Conservation (phyloP, 2,797 vertebrate genomes). For the Coregonus suidteri region DNA sequence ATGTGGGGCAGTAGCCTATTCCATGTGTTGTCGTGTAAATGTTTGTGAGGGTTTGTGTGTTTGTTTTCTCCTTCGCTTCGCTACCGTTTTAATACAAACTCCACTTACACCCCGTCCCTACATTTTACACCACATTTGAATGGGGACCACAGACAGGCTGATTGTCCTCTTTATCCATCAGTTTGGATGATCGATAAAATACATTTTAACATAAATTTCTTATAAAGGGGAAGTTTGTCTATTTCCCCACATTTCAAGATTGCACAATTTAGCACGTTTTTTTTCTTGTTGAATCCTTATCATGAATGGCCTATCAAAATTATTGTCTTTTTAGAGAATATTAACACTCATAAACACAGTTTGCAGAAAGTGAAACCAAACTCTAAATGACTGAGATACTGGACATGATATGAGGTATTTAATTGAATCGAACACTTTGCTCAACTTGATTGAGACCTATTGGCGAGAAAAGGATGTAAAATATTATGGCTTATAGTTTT, state of each 20-base stretch:
- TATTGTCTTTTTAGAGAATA: neutral
- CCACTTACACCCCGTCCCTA: slow-evolving; percentile 10
- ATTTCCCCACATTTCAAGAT: slow-evolving; percentile 12
- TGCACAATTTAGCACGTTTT: slow-evolving; percentile 1
- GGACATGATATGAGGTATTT: neutral
- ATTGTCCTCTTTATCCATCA: neutral
- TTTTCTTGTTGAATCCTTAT: neutral
- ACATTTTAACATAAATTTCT: neutral
- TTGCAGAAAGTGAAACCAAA: neutral
- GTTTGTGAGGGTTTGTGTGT: slow-evolving; percentile 24
- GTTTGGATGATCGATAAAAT: neutral
- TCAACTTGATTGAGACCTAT: neutral
- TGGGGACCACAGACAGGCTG: neutral
- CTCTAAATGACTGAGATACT: neutral
- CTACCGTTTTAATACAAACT: slow-evolving; percentile 47
- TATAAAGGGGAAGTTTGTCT: slow-evolving; percentile 8
- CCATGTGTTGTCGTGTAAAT: slow-evolving; percentile 13
- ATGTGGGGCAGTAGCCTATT: slow-evolving; percentile 8
- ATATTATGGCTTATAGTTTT: neutral
- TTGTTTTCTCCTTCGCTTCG: slow-evolving; percentile 33
- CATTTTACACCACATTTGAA: neutral
- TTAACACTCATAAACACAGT: neutral
- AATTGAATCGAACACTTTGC: neutral
- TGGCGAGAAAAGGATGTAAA: neutral
- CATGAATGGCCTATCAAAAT: neutral